Conservation (phyloP, 2,888 invertebrate genomes). For the Onthophagus sagittarius region DNA sequence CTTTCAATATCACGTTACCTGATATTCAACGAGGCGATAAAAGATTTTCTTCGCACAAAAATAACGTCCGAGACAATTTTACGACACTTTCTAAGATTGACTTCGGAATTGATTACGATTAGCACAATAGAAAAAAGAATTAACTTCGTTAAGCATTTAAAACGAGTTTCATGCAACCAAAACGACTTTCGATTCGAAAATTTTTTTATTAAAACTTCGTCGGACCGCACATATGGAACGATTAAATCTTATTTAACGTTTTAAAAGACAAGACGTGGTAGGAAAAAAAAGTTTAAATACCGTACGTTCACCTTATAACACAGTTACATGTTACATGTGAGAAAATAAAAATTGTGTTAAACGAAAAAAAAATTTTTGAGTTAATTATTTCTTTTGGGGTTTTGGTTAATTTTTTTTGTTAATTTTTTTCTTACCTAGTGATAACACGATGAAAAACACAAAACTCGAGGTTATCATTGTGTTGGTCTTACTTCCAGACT, state of each 20-base stretch:
- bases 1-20: neutral
- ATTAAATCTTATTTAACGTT: neutral
- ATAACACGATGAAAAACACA: neutral
- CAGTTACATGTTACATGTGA: neutral
- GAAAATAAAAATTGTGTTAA: neutral
- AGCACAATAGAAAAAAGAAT: neutral
- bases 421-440: neutral
- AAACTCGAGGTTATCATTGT: neutral
- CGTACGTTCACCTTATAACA: neutral
- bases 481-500: neutral
- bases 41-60: neutral
- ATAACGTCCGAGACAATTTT: neutral
- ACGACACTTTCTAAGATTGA: neutral
- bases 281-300: neutral
- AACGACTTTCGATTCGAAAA: neutral
- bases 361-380: neutral
- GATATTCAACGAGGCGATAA: neutral
- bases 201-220: neutral
- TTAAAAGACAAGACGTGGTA: too few species aligned
- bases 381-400: neutral
- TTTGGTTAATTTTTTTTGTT: neutral
- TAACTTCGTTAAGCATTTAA: neutral
- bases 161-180: neutral
- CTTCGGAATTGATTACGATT: neutral
- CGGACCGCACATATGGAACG: neutral